Evolutionary conservation across 2,113 vertebrate species (phyloP), one percentile per base, ranked within the genome.

Genomic region (Zosterops hypoxanthus): DNA sequence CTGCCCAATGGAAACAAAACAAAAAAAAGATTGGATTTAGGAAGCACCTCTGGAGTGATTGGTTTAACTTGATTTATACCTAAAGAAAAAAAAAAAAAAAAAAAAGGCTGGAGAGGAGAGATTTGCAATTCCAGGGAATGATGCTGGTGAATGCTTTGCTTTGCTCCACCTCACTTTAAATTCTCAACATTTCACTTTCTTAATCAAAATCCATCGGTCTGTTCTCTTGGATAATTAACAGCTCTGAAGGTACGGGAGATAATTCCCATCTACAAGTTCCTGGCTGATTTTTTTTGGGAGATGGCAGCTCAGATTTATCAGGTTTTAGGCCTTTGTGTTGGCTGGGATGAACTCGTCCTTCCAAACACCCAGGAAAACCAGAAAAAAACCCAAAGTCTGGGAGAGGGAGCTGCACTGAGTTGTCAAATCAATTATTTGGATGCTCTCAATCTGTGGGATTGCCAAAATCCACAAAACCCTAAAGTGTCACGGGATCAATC

Each of bases 301-400:
- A 12, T 10, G 28, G 52, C 46, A 70, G 77, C 75, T 64, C 18
- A 28, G 49, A 31, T 23, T 29, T 31, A 2, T 11, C 2, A 2
- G 5, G 4, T 53, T 49, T 49, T 15, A 26, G 42, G 49, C 39
- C 3, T 17, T 33, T 0, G 0, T 14, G 29, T 31, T 53, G 20
- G 12, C 28, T 46, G 77, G 69, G 61, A 59, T 29, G 26, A 66
- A 42, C 20, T 61, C 2, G 0, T n/a, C 39, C 14, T 79, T 63
- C 24, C 47, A n/a, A 78, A 12, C 14, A 42, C 11, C 8, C 8
- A 21, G 47, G 18, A 36, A 60, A 89, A 57, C 8, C 22, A n/a
- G 53, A 6, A n/a, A 50, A 69, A 55, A 70, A 16, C 8, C 34
- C 12, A 5, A 61, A 21, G 0, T 33, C 8, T 42, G 44, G 55